Conservation (phyloP, 2,797 vertebrate genomes). For the Uromys caudimaculatus region DNA sequence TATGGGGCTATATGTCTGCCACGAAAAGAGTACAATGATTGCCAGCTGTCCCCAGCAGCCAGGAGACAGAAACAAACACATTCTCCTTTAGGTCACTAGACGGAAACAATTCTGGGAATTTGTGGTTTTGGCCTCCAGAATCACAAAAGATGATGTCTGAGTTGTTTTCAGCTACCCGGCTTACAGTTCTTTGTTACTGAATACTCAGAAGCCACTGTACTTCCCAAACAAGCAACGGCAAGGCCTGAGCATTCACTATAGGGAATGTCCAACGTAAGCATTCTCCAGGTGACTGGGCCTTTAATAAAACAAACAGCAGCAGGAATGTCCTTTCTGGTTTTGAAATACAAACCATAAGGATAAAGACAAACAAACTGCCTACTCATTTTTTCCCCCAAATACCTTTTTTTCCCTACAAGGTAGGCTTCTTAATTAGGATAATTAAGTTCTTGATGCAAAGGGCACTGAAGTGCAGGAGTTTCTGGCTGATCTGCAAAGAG, state of each 20-base stretch:
- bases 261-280: neutral
- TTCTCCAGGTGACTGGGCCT: conserved; percentile 28
- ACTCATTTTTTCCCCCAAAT: conserved; percentile 37
- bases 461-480: conserved; percentile 71
- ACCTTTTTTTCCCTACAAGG: conserved; percentile 69
- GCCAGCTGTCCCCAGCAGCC: neutral
- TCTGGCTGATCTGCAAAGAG: conserved; percentile 60
- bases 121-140: neutral
- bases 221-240: neutral
- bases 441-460: conserved; percentile 78
- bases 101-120: neutral
- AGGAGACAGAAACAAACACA: neutral
- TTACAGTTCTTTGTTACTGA: neutral
- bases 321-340: conserved; percentile 56
- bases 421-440: conserved; percentile 78
- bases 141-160: neutral
- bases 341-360: conserved; percentile 53
- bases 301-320: conserved; percentile 45
- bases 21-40: neutral
- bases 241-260: neutral
- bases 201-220: neutral
- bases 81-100: neutral
- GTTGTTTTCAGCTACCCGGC: neutral
- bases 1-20: neutral
- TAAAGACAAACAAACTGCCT: conserved; percentile 69